Conservation (phyloP, 2,113 vertebrate genomes). For the Dipodomys merriami region DNA sequence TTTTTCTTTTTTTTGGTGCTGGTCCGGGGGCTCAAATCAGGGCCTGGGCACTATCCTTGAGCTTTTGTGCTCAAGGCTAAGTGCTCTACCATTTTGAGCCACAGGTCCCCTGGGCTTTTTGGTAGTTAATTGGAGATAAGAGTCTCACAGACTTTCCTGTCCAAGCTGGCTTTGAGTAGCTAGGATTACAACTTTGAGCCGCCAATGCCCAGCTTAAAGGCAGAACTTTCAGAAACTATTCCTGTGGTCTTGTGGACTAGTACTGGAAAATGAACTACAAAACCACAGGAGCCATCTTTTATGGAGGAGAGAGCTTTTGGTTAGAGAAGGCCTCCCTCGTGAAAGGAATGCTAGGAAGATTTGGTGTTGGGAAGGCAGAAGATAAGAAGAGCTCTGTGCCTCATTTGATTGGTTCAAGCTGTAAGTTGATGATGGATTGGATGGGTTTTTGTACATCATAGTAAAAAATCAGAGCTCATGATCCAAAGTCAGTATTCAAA, state of each 20-base stretch:
- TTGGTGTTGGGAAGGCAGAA: neutral
- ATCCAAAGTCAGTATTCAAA: neutral
- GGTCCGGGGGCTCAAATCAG: too few species aligned
- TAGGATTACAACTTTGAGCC: too few species aligned
- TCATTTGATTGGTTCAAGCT: neutral
- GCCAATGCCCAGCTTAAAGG: neutral
- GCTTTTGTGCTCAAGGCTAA: too few species aligned
- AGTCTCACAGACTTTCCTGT: too few species aligned
- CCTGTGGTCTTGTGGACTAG: neutral
- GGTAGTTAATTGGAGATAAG: too few species aligned
- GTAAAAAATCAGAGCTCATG: neutral
- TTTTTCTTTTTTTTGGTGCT: too few species aligned
- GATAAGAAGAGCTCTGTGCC: neutral
- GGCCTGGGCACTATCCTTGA: too few species aligned
- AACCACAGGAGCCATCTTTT: neutral
- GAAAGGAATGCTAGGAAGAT: too few species aligned
- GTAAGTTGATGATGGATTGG: neutral
- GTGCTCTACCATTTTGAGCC: too few species aligned
- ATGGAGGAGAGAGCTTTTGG: neutral
- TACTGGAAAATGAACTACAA: neutral
- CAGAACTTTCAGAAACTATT: neutral
- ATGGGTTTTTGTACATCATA: conserved; percentile 16
- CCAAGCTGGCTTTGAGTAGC: too few species aligned
- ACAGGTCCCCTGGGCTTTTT: too few species aligned
- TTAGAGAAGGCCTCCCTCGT: neutral